These are phyloP conservation scores for Arvicanthis niloticus DNA, from an alignment of 2,113 vertebrate species.

Conservation along the genomic window DNA sequence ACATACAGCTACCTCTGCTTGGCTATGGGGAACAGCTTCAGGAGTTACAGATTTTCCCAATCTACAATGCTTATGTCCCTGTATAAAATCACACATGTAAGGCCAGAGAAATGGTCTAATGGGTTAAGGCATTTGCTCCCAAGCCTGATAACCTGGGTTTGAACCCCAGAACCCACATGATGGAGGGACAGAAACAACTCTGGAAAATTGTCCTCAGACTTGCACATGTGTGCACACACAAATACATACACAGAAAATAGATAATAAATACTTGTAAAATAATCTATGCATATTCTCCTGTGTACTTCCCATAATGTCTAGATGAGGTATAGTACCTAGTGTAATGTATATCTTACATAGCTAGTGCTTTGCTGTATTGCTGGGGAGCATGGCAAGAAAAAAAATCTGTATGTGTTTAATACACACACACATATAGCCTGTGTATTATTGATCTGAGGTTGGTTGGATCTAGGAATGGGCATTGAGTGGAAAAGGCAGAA, in stretches of 20 bases:
- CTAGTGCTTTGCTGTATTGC: background rate
- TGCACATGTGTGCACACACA: background rate
- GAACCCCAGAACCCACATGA: background rate
- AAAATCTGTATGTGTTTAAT: background rate
- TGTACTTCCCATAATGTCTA: background rate
- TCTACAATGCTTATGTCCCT: background rate
- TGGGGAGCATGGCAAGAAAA: background rate
- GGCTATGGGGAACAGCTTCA: background rate
- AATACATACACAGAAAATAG: background rate
- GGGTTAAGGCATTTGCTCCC: too few species aligned
- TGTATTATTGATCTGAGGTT: background rate
- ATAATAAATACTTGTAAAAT: background rate
- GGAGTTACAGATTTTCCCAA: background rate
- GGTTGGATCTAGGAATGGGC: background rate
- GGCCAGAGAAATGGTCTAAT: background rate
- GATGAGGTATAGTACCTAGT: background rate
- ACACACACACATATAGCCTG: background rate
- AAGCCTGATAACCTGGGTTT: background rate
- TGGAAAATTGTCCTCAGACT: background rate
- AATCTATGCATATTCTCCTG: background rate
- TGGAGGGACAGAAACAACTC: background rate
- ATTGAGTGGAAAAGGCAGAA: rapidly evolving
- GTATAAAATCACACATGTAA: background rate
- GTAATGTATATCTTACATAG: background rate
- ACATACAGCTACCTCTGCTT: too few species aligned